Percentiles rank a stretch among this genome's conserved stretches.
Evolutionary conservation across 2,797 vertebrate species (phyloP).

Genomic region (Siniperca obscura): DNA sequence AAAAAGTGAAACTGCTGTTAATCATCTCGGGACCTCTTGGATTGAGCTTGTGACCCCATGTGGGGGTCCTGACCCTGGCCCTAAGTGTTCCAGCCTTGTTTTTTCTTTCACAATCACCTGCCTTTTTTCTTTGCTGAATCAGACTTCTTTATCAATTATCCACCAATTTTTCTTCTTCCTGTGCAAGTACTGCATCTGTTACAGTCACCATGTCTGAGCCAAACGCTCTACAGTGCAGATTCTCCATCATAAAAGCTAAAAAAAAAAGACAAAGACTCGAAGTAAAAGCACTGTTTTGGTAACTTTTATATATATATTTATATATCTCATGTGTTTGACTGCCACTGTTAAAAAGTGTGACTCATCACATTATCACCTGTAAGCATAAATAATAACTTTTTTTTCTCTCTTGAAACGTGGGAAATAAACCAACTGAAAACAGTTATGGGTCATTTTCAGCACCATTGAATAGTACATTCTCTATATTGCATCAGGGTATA

Average conservation of each 20-base stretch:
- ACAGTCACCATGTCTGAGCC: not conserved
- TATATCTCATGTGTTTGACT: slow-evolving; percentile 74
- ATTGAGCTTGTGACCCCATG: no score
- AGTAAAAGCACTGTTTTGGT: slow-evolving; percentile 71
- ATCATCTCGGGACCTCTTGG: no score
- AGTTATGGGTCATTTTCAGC: slow-evolving; percentile 88
- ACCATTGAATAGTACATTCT: slow-evolving; percentile 89
- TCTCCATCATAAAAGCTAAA: not conserved
- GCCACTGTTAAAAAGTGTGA: slow-evolving; percentile 84
- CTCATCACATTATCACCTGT: slow-evolving; percentile 80
- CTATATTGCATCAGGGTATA: slow-evolving; percentile 89
- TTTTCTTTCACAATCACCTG: no score
- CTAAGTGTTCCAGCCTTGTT: no score
- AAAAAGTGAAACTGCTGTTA: no score
- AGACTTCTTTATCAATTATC: not conserved
- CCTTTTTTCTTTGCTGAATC: not conserved
- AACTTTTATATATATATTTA: slow-evolving; percentile 77
- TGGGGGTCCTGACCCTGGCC: no score
- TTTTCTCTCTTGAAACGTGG: slow-evolving; percentile 81
- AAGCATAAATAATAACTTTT: slow-evolving; percentile 85
- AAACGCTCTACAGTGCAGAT: not conserved
- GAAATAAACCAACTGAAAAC: slow-evolving; percentile 85
- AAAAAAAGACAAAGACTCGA: slow-evolving; percentile 49
- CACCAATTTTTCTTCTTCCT: not conserved
- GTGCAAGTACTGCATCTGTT: not conserved